Base-by-base conservation (phyloP, 1,140 invertebrate genomes). In the Lucilia sericata region DNA sequence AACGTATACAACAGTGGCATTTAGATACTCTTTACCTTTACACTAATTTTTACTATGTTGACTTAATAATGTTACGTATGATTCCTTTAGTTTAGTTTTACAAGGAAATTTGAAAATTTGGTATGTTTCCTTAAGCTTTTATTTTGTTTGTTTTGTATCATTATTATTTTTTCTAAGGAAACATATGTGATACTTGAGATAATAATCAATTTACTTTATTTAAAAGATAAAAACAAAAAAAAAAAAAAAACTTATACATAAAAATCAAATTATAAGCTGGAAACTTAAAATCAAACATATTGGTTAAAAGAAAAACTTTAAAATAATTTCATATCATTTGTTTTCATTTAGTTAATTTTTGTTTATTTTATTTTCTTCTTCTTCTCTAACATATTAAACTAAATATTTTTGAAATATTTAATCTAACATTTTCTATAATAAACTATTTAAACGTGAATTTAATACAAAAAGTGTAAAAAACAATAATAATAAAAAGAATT, bases 401-500 rank as follows among this genome's bases (percentile, higher is more conserved):
- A 82, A 82, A 82, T 74, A 36, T 82, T 65, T 82, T 55, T 74
- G 82, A 70, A 82, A 82, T 70, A 36, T 65, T 82, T 70, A 70
- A 82, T 3, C n/a, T 12, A 19, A 82, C 19, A 60, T 0, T 60
- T 78, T 82, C 17, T 70, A 65, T 82, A 70, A 9, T 19, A 82
- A 65, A 25, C 9, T 70, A 65, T 60, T 30, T 82, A 65, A 60
- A 60, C 12, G 9, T 51, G 65, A 82, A 82, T 82, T 82, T 74
- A 82, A 82, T 70, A 82, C 12, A 82, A 82, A 60, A 30, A 42
- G 42, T 74, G 65, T 82, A 82, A 34, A 82, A 82, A 82, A 82
- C 5, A 78, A 82, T n/a, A 82, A 65, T 55, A 82, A 82, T 10
- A 60, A 60, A 25, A 74, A 36, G 14, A 65, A 34, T 51, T n/a